Percentiles rank a stretch among this genome's conserved stretches.
These are phyloP conservation scores for Ectemnius lituratus DNA, from an alignment of 2,888 invertebrate genomes.

Conservation along the genomic window DNA sequence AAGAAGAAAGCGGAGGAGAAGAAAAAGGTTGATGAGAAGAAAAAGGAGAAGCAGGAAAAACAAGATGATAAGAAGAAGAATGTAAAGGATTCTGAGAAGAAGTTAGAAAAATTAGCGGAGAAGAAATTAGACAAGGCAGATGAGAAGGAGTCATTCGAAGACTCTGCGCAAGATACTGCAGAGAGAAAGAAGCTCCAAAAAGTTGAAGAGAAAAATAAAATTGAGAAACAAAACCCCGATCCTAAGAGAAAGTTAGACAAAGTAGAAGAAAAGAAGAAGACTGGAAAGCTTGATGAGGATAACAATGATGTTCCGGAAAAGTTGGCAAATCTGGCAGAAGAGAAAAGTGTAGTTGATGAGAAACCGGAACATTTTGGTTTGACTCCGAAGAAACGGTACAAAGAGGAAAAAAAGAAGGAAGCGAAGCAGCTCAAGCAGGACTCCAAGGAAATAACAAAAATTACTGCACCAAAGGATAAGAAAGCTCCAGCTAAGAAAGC, in stretches of 20 bases:
- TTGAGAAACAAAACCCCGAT: conserved; percentile 58
- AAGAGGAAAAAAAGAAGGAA: conserved; percentile 73
- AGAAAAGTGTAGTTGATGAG: conserved; percentile 52
- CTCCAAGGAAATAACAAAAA: conserved; percentile 65
- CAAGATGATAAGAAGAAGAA: conserved; percentile 64
- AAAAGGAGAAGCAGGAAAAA: conserved; percentile 64
- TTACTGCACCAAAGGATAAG: conserved; percentile 68
- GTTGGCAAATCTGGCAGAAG: conserved; percentile 29
- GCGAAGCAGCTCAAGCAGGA: conserved; percentile 66
- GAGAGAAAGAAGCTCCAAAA: conserved; percentile 64
- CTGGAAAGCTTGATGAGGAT: conserved; percentile 54
- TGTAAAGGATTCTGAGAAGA: conserved; percentile 54
- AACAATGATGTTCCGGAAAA: conserved; percentile 46
- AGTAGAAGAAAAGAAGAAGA: conserved; percentile 58
- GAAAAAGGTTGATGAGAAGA: conserved; percentile 66
- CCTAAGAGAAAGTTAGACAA: conserved; percentile 69
- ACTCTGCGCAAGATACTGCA: conserved; percentile 46
- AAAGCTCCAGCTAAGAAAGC: conserved; percentile 71
- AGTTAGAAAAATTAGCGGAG: conserved; percentile 61
- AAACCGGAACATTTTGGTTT: conserved; percentile 43
- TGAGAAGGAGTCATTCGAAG: conserved; percentile 55
- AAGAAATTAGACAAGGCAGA: conserved; percentile 64
- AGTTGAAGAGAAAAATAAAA: conserved; percentile 63
- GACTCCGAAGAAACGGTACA: conserved; percentile 63
- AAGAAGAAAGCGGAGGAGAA: conserved; percentile 64